Percentiles rank a stretch among this genome's conserved stretches.
phyloP scores from a whole-genome alignment of 2,113 vertebrate species.

The Trachemys scripta region DNA sequence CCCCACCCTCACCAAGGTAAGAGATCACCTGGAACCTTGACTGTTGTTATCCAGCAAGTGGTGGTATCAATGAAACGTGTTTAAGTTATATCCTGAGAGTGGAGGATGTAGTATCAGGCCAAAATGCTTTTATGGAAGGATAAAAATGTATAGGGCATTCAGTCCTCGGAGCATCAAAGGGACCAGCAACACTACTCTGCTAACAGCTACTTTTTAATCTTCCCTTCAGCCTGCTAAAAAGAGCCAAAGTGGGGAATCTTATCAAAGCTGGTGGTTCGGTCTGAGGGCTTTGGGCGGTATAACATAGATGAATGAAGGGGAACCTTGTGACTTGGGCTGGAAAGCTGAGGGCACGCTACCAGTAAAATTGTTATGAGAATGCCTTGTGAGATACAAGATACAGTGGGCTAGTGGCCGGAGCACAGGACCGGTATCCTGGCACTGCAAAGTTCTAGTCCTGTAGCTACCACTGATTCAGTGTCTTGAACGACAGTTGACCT shows the following conservation, averaged over 20 bases:
- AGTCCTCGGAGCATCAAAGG: neutral
- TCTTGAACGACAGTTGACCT: neutral
- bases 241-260: neutral
- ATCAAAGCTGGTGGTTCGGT: neutral
- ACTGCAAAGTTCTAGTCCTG: neutral
- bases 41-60: accelerated
- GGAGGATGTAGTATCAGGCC: neutral
- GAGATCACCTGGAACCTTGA: neutral
- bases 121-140: neutral
- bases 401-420: neutral
- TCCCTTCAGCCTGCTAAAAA: neutral
- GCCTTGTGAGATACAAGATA: neutral
- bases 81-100: neutral
- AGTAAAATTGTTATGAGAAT: neutral
- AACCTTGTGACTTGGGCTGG: neutral
- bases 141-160: accelerated
- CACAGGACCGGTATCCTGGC: neutral
- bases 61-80: neutral
- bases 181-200: accelerated
- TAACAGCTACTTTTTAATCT: neutral
- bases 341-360: neutral
- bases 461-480: neutral
- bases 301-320: neutral
- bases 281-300: neutral
- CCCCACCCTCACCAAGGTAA: slow-evolving; percentile 91